Evolutionary conservation across 2,888 invertebrate genomes (phyloP), one percentile per base, ranked within the genome.

Genomic region (Pyrochroa serraticornis): DNA sequence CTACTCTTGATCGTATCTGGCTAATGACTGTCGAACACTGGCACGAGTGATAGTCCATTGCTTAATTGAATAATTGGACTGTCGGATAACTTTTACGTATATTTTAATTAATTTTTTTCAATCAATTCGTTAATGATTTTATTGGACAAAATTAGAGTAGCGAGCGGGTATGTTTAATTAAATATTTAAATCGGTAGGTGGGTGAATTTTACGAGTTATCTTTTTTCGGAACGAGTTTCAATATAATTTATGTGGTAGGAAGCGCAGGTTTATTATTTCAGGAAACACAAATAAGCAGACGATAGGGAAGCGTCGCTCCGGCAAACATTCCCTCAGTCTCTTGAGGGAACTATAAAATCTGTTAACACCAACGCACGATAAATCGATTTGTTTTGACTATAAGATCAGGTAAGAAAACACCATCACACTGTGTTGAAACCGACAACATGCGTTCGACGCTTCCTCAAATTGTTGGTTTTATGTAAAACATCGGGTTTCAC

Each of bases 21-120:
- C 63, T 69, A 69, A 69, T 68, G 68, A 68, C 67, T 67, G 68
- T 69, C 62, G 60, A 66, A 66, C 63, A 65, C 55, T 58, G 58
- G 51, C 48, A 60, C 58, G 60, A 62, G 60, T 55, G 56, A 52
- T 49, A 52, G 49, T 55, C 62, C 65, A 67, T 67, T 61, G 51
- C 64, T 66, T 68, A 69, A 68, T 69, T 68, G 61, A 64, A 67
- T 64, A 22, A 64, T 63, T 62, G 60, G 53, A 41, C 42, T 45
- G 22, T 5, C 22, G 22, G 22, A 22, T 22, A 22, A 22, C 22
- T 22, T 22, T 22, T 5, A 22, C 22, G 22, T 22, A 22, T 22
- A 22, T 22, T 22, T 54, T 36, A 31, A 42, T 42, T 42, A 42
- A 42, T 22, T 22, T 22, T 22, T 22, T 22, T 5, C 22, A 5